Evolutionary conservation across 2,888 invertebrate species (phyloP), one percentile per base, ranked within the genome.

Genomic region (Eupeodes luniger): DNA sequence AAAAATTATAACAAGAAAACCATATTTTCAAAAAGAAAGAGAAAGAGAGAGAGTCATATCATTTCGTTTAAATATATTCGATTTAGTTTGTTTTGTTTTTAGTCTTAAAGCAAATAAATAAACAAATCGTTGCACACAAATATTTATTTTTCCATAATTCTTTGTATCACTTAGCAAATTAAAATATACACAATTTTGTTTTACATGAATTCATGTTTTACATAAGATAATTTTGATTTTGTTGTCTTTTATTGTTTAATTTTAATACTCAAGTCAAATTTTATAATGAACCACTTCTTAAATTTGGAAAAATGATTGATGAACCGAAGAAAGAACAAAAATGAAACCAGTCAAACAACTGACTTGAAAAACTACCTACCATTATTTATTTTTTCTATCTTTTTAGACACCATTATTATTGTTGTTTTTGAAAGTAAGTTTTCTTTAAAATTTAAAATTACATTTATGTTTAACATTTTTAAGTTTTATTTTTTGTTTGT

Each of bases 51-150:
- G 57, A 36, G 47, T 69, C 51, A 34, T 51, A 36, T 10, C 44
- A 7, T 67, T 78, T 85, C 85, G 78, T 76, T 85, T 81, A 27
- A 81, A 27, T 70, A 81, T 76, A 59, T 89, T 89, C 81, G 78
- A 66, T 66, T 49, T 27, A 3, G 0, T 27, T 27, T 27, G 27
- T 27, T 27, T 3, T 27, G 27, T 27, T 27, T 6, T 47, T 19
- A 64, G 1, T 19, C 6, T 16, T 78, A 27, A 75, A 4, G 76
- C 36, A 72, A 80, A 75, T 49, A 77, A 75, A 19, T 44, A 51
- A 81, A 61, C 34, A 49, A 9, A 79, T 79, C 78, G 87, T 84
- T 87, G 84, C 84, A 87, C 49, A 67, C 77, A 83, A 70, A 69
- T 49, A 49, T 11, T 69, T 27, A 27, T n/a, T n/a, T n/a, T n/a